Conservation (phyloP, 1,140 invertebrate species). For the Riptortus pedestris region DNA sequence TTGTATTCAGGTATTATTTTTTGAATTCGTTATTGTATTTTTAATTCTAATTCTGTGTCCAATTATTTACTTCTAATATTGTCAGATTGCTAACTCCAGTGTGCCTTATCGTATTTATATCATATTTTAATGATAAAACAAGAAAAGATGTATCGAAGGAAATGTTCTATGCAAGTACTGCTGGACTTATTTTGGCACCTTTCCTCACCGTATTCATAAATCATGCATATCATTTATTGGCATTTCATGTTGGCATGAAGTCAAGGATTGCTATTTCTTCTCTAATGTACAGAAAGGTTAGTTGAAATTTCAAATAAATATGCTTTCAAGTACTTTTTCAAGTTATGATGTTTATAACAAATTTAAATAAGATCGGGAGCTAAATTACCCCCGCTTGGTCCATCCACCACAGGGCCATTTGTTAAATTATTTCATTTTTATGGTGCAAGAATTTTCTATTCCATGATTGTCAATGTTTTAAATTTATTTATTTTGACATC, state of each 20-base stretch:
- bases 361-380: too few species aligned
- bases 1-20: conserved; percentile 35
- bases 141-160: conserved; percentile 36
- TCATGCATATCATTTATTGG: conserved; percentile 68
- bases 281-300: conserved; percentile 72
- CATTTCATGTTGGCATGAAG: conserved; percentile 66
- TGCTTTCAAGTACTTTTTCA: too few species aligned
- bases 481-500: too few species aligned
- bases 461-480: too few species aligned
- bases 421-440: too few species aligned
- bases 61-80: background rate
- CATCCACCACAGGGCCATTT: too few species aligned
- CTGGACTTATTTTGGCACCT: conserved; percentile 54
- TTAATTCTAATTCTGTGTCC: background rate
- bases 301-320: conserved; percentile 10
- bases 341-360: too few species aligned
- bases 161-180: conserved; percentile 55
- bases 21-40: background rate
- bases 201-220: conserved; percentile 57
- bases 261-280: conserved; percentile 65
- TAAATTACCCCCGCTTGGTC: too few species aligned
- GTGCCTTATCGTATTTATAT: conserved; percentile 57
- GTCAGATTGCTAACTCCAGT: conserved; percentile 59
- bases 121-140: conserved; percentile 46
- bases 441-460: too few species aligned